Evolutionary conservation across 2,113 vertebrate species (phyloP).

Genomic region (Cephalopholis sonnerati): DNA sequence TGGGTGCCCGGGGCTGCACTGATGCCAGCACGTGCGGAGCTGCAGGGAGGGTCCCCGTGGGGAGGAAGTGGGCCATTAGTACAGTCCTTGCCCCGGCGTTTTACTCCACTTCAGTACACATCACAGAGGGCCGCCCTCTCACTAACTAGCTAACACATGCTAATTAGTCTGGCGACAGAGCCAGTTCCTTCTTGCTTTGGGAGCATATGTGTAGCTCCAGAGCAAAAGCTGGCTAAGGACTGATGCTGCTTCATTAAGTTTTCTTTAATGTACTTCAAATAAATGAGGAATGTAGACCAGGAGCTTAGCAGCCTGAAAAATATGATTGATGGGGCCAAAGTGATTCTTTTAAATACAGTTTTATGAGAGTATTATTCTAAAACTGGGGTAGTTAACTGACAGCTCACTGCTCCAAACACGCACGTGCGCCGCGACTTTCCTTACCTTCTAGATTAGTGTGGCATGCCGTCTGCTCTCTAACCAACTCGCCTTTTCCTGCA

Average conservation of each 20-base stretch:
- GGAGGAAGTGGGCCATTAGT: slow-evolving; percentile 84
- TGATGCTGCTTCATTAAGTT: slow-evolving; percentile 58
- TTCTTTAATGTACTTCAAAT: slow-evolving; percentile 55
- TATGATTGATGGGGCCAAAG: slow-evolving; percentile 14
- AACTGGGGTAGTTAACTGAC: background rate
- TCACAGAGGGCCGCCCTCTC: slow-evolving; percentile 77
- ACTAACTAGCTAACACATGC: slow-evolving; percentile 79
- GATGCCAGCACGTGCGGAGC: slow-evolving; percentile 76
- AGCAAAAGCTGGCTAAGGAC: slow-evolving; percentile 54
- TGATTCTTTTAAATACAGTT: slow-evolving; percentile 5
- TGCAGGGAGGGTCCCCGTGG: slow-evolving; percentile 67
- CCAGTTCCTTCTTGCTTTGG: slow-evolving; percentile 62
- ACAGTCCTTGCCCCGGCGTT: slow-evolving; percentile 78
- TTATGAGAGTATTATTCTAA: slow-evolving; percentile 10
- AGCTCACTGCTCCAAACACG: slow-evolving; percentile 27
- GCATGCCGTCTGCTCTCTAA: slow-evolving; percentile 29
- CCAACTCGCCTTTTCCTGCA: slow-evolving; percentile 59
- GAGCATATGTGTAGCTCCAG: slow-evolving; percentile 66
- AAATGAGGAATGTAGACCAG: slow-evolving; percentile 29
- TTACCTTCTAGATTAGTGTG: slow-evolving; percentile 31
- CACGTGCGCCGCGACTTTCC: background rate
- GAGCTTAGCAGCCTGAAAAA: slow-evolving; percentile 9
- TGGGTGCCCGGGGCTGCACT: slow-evolving; percentile 69
- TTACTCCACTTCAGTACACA: slow-evolving; percentile 82
- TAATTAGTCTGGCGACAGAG: slow-evolving; percentile 81